Conservation (phyloP, 2,888 invertebrate species). For the Drosophila setosimentum region DNA sequence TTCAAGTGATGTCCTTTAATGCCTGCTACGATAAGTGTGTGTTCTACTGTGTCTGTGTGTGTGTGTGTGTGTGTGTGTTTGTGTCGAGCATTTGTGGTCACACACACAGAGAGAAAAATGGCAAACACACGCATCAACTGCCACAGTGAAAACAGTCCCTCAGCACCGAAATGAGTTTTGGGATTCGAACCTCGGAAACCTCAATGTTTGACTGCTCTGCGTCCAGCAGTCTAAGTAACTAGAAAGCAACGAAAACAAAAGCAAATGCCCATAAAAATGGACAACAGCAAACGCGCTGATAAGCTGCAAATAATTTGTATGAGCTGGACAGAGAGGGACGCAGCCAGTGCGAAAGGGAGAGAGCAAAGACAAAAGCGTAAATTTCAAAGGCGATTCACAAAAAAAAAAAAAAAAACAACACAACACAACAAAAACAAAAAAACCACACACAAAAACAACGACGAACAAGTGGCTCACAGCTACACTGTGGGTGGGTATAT, state of each 20-base stretch:
- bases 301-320: slow-evolving; percentile 82
- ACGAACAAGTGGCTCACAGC: slow-evolving; percentile 48
- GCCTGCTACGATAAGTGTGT: slow-evolving; percentile 67
- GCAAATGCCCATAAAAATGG: slow-evolving; percentile 79
- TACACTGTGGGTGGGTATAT: neutral
- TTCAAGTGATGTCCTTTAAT: slow-evolving; percentile 78
- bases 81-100: slow-evolving; percentile 47
- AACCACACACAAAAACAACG: slow-evolving; percentile 25
- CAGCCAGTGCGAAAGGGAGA: neutral
- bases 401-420: slow-evolving; percentile 53
- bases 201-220: slow-evolving; percentile 12
- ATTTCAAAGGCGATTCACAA: slow-evolving; percentile 73
- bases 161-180: slow-evolving; percentile 33
- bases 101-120: slow-evolving; percentile 14
- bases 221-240: slow-evolving; percentile 60
- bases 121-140: slow-evolving; percentile 49
- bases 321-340: slow-evolving; percentile 28
- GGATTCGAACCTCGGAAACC: slow-evolving; percentile 5
- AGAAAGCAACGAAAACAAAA: slow-evolving; percentile 74
- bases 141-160: slow-evolving; percentile 24
- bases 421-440: slow-evolving; percentile 16
- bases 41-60: slow-evolving; percentile 10
- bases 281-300: slow-evolving; percentile 78
- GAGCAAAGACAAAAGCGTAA: slow-evolving; percentile 57
- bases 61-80: slow-evolving; percentile 46